Base-by-base conservation (phyloP, 2,797 vertebrate genomes). In the Centropyge bicolor region DNA sequence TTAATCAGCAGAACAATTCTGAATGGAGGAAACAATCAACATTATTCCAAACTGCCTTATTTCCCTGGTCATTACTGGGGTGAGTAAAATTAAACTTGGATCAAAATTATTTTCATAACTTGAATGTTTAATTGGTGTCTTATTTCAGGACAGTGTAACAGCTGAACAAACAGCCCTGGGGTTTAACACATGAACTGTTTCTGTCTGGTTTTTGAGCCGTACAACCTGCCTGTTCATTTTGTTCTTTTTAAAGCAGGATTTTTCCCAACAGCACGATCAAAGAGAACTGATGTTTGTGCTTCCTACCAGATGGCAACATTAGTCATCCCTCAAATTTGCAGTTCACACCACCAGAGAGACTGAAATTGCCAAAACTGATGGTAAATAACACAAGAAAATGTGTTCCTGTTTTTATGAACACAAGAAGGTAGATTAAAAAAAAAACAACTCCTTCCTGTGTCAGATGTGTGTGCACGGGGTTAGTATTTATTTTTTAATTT, bases 11-110 rank as follows among this genome's bases (percentile, higher is more conserved):
- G 24, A 70, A 52, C 6, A 6, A 24, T 16, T 49, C 12, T 60
- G 11, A 68, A 57, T 9, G 19, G 49, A 66, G 51, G 41, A 76
- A 55, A 77, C 64, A 1, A 72, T 66, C 40, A 48, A 65, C 22
- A 52, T 1, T 43, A 27, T 35, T 24, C 2, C 36, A 61, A 38
- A 45, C 14, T 43, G 43, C 41, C 22, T n/a, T 43, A 31, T 76
- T 63, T 41, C 31, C 54, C 24, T 51, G 11, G 12, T 27, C 16
- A 40, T 72, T 45, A 52, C 27, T 1, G 45, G 8, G 43, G 8
- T 27, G 41, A 62, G n/a, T 66, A 16, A 55, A 65, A 51, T 51
- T 8, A 7, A 63, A 54, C n/a, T 43, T 48, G 40, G 3, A 59
- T 35, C 38, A 54, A n/a, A 36, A 51, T 57, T 56, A 56, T 46